Base-by-base conservation (phyloP, 92 coral and sea anemone species). In the Blastomussa wellsi region DNA sequence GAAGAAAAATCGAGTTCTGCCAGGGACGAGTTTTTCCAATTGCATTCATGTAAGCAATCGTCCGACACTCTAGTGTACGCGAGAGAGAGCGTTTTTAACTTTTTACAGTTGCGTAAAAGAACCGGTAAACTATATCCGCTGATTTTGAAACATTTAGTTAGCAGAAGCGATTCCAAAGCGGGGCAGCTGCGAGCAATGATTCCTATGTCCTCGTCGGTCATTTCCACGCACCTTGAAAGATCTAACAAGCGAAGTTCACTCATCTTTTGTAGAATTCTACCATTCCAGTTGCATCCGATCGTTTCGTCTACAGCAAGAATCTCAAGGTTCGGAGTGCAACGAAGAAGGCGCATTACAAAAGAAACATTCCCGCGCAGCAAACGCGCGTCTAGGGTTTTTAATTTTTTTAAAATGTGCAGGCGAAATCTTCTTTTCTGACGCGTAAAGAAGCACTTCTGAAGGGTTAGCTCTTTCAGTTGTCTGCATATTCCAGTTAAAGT, bases 41-140 rank as follows among this genome's bases (percentile, higher is more conserved):
- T 75, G 51, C 97, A 89, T 10, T 52, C 82, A 17, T 75, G 41
- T 28, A 94, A 71, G 14, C 48, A 79, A 4, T 85, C 90, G 66
- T 94, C 90, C 16, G 86, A 82, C 24, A 94, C 86, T 48, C 82
- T 81, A 3, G 93, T 92, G 67, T 86, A 92, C n/a, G 97, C 95
- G 20, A 94, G 51, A 6, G 97, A 94, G 10, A 94, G 87, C 11
- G 93, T 74, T 70, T 75, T 89, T 35, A 94, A 66, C 39, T 48
- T 67, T 37, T 52, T 85, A 52, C 97, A 94, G 0, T 74, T 73
- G 41, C 78, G 85, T n/a, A 94, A 51, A 17, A 94, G 90, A n/a
- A 78, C n/a, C 2, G 93, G 92, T 42, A 94, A 52, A 33, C 86
- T 70, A 10, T 31, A 35, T 4, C 97, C 97, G 36, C 86, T 75